Percentiles rank a stretch among this genome's conserved stretches.
Evolutionary conservation across 2,888 invertebrate species (phyloP).

Genomic region (Andrena praecox): DNA sequence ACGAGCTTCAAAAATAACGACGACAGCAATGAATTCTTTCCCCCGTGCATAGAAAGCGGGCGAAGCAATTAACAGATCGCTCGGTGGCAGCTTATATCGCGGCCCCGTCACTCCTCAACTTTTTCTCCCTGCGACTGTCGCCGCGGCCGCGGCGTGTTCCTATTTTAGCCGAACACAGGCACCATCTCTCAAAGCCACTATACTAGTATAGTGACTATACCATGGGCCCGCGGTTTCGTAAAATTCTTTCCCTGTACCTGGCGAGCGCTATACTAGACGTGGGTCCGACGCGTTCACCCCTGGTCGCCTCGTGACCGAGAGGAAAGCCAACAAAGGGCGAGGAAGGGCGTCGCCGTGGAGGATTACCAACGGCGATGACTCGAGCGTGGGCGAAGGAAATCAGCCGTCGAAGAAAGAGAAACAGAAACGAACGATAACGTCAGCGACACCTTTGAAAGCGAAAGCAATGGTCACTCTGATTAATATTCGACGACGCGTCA

Average conservation of each 20-base stretch:
- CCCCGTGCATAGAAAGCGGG: background rate
- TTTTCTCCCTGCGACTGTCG: slow-evolving; percentile 34
- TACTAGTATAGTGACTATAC: background rate
- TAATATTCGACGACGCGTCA: slow-evolving; percentile 66
- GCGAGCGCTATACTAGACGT: slow-evolving; percentile 31
- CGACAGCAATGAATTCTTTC: background rate
- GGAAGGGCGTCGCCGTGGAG: slow-evolving; percentile 28
- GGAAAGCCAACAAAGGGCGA: slow-evolving; percentile 1
- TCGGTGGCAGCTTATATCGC: slow-evolving; percentile 37
- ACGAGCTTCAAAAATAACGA: slow-evolving; percentile 12
- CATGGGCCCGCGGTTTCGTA: slow-evolving; percentile 38
- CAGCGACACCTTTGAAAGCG: slow-evolving; percentile 45
- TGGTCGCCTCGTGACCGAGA: background rate
- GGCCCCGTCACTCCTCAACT: slow-evolving; percentile 29
- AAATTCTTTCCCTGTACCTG: slow-evolving; percentile 51
- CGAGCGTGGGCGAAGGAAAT: background rate
- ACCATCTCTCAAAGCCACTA: slow-evolving; percentile 43
- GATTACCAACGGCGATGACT: slow-evolving; percentile 21
- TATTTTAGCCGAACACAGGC: slow-evolving; percentile 41
- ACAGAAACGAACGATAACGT: slow-evolving; percentile 5
- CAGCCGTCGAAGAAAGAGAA: background rate
- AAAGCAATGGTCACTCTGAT: slow-evolving; percentile 53
- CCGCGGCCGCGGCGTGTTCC: slow-evolving; percentile 25
- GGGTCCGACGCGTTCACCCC: slow-evolving; percentile 39
- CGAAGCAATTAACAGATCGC: slow-evolving; percentile 32